Evolutionary conservation across 2,797 vertebrate genomes (phyloP), one percentile per base, ranked within the genome.

Genomic region (Myripristis jacobus): DNA sequence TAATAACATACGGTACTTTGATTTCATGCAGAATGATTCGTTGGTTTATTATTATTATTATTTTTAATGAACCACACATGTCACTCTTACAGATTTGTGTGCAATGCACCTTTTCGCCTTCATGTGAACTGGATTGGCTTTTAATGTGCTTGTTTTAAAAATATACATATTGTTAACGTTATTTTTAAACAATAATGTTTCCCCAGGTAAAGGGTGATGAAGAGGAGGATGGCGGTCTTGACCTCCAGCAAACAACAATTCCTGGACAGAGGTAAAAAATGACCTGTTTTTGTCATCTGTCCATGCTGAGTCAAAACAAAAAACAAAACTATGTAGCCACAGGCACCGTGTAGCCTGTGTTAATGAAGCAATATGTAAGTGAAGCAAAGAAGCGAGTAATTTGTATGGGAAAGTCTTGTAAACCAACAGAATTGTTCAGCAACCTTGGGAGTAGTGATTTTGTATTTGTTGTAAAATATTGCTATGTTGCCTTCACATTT

Each of bases 191-290:
- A 11, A 22, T 81, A 1, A 59, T 70, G 72, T 70, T 81, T 77
- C 73, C 73, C 56, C 67, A 99, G 98, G 94, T 97, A 3, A 98
- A 97, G 65, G 95, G 95, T 29, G 96, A 98, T 74, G 97, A 98
- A 73, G 97, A 98, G 15, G 97, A 98, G 61, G 96, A 98, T 84
- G 96, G 94, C 60, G 88, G 84, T 63, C 91, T 99, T 53, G 94
- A 97, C 84, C 89, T 98, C 21, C 93, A 94, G 70, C 96, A 98
- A 86, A 95, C 94, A 10, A 94, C 94, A 65, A 74, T 95, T 53
- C 93, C 93, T 72, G 96, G 96, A 34, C 94, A 94, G 89, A 96
- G 95, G 98, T 98, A 81, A 93, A 90, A 18, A 6, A 24, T 36
- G 12, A 27, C 10, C 56, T 22, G n/a, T 38, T 21, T 36, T 38